These are phyloP conservation scores for Sebastes taczanowskii DNA, from an alignment of 2,797 vertebrate genomes.

Conservation along the genomic window DNA sequence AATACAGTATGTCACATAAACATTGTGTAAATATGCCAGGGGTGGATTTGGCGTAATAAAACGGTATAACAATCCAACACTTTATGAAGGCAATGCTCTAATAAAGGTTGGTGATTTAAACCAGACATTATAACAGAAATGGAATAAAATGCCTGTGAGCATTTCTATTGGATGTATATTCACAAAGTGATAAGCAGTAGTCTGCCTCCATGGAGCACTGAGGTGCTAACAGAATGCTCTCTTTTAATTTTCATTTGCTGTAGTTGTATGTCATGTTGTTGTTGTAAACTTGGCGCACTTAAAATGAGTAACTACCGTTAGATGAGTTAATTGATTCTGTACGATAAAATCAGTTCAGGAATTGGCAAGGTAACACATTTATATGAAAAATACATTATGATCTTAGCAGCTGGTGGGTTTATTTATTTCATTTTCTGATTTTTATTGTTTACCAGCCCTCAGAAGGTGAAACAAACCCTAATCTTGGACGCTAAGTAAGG, in stretches of 20 bases:
- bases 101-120: conserved; percentile 1
- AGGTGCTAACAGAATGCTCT: neutral
- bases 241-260: neutral
- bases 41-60: neutral
- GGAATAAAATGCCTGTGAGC: neutral
- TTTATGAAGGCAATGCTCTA: neutral
- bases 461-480: conserved; percentile 29
- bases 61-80: neutral
- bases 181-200: neutral
- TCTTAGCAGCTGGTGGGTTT: conserved; percentile 1
- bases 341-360: neutral
- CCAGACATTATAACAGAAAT: neutral
- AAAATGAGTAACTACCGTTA: neutral
- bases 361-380: neutral
- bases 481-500: conserved; percentile 56
- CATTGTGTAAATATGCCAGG: neutral
- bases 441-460: conserved; percentile 37
- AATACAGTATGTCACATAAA: neutral
- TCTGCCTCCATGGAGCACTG: neutral
- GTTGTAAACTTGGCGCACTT: neutral
- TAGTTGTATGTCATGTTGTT: neutral
- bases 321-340: conserved; percentile 11
- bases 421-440: conserved; percentile 44
- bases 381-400: neutral
- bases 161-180: neutral